Conservation (phyloP, 2,797 vertebrate species). For the Semaprochilodus insignis region DNA sequence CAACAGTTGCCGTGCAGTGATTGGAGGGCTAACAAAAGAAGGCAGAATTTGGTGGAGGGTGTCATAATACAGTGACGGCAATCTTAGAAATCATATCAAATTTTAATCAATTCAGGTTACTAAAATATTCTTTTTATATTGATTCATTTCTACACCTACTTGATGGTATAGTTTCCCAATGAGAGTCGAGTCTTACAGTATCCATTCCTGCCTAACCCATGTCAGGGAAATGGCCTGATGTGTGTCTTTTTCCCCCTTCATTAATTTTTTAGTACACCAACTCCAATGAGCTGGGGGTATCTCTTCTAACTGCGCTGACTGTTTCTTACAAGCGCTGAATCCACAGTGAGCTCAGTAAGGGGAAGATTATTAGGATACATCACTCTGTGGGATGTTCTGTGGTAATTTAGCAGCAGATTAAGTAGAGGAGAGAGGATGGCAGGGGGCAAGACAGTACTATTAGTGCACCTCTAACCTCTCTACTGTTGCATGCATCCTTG, state of each 20-base stretch:
- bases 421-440: constrained; percentile 30
- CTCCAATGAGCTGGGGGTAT: constrained; percentile 40
- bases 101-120: too few species aligned
- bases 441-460: constrained; percentile 33
- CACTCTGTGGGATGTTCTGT: constrained; percentile 51
- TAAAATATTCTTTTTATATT: too few species aligned
- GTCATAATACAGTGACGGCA: too few species aligned
- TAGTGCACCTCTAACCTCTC: constrained; percentile 46
- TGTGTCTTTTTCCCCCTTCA: constrained; percentile 22
- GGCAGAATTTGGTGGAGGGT: too few species aligned
- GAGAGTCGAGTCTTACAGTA: not conserved
- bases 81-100: too few species aligned
- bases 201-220: constrained; percentile 15
- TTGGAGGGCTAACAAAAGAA: too few species aligned
- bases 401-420: constrained; percentile 60
- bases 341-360: constrained; percentile 51
- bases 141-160: too few species aligned
- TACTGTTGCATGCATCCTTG: constrained; percentile 37
- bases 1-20: too few species aligned
- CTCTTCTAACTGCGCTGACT: constrained; percentile 26
- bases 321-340: constrained; percentile 47
- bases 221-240: constrained; percentile 12
- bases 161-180: not conserved
- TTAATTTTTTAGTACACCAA: constrained; percentile 41
- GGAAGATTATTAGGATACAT: constrained; percentile 58